Conservation (phyloP, 92 coral and sea anemone species). For the Chrysogorgia sp. region DNA sequence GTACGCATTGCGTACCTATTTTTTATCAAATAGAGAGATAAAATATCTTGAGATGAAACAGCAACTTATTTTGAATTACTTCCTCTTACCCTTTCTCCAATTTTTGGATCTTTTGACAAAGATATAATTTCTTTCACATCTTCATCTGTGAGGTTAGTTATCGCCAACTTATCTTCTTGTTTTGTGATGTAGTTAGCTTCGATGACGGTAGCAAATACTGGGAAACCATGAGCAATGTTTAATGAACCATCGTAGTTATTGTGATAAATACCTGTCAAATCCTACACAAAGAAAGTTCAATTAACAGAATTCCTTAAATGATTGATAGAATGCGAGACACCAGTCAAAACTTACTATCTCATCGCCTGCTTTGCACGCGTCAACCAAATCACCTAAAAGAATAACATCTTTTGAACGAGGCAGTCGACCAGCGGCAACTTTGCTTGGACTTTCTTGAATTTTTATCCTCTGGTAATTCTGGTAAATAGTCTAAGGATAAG, state of each 20-base stretch:
- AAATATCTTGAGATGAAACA: neutral
- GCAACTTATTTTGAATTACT: neutral
- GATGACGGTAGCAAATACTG: conserved; percentile 96
- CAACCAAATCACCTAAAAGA: conserved; percentile 89
- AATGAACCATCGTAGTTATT: conserved; percentile 87
- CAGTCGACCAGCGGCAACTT: conserved; percentile 91
- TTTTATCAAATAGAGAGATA: no score
- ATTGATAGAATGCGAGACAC: neutral
- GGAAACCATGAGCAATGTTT: conserved; percentile 95
- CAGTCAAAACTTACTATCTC: conserved; percentile 80
- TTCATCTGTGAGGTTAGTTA: conserved; percentile 93
- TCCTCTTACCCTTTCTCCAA: conserved; percentile 88
- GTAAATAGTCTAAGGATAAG: conserved; percentile 71
- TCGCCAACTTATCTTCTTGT: conserved; percentile 99
- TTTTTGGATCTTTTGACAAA: conserved; percentile 85
- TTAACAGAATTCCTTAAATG: neutral
- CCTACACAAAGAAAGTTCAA: conserved; percentile 51
- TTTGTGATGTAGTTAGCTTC: conserved; percentile 96
- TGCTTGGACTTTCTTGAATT: conserved; percentile 98
- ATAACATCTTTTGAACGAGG: conserved; percentile 97
- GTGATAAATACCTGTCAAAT: conserved; percentile 94
- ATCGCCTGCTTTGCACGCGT: conserved; percentile 98
- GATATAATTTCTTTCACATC: conserved; percentile 87
- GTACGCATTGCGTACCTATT: no score
- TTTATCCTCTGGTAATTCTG: conserved; percentile 95